Percentiles rank a stretch among this genome's conserved stretches.
Evolutionary conservation across 2,797 vertebrate species (phyloP).

Genomic region (Delichon dasypus): DNA sequence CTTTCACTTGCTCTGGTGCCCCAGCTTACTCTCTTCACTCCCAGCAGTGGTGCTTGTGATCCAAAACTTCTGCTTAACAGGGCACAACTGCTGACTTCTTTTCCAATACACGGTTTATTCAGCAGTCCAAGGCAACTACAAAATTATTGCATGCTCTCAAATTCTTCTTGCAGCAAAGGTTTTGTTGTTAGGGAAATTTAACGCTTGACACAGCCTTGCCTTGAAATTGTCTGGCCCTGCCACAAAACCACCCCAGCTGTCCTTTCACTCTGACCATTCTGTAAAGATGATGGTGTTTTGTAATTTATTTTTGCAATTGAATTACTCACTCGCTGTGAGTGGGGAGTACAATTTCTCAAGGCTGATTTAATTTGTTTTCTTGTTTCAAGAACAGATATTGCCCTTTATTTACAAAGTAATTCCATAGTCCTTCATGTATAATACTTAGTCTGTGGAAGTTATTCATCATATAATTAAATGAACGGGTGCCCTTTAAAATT

Average conservation of each 20-base stretch:
- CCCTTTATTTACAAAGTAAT: conserved; percentile 55
- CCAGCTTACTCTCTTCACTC: fast-evolving
- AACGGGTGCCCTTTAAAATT: not conserved
- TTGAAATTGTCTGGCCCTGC: not conserved
- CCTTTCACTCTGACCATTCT: not conserved
- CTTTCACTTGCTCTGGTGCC: not conserved
- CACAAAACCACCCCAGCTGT: not conserved
- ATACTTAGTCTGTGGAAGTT: not conserved
- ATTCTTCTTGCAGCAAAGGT: not conserved
- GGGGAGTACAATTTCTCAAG: not conserved
- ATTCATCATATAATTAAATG: conserved; percentile 18
- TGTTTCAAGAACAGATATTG: conserved; percentile 47
- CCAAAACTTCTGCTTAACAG: not conserved
- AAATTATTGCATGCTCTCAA: not conserved
- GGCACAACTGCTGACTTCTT: not conserved
- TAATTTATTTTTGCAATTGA: conserved; percentile 8
- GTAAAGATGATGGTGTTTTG: not conserved
- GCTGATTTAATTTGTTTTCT: conserved; percentile 50
- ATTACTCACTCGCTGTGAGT: not conserved
- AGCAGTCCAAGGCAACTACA: not conserved
- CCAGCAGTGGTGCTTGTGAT: not conserved
- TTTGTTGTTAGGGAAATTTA: not conserved
- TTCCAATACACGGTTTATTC: not conserved
- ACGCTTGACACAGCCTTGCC: not conserved
- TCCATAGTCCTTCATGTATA: conserved; percentile 1